These are phyloP conservation scores for Spilosoma lubricipeda DNA, from an alignment of 2,888 invertebrate genomes.

Conservation along the genomic window DNA sequence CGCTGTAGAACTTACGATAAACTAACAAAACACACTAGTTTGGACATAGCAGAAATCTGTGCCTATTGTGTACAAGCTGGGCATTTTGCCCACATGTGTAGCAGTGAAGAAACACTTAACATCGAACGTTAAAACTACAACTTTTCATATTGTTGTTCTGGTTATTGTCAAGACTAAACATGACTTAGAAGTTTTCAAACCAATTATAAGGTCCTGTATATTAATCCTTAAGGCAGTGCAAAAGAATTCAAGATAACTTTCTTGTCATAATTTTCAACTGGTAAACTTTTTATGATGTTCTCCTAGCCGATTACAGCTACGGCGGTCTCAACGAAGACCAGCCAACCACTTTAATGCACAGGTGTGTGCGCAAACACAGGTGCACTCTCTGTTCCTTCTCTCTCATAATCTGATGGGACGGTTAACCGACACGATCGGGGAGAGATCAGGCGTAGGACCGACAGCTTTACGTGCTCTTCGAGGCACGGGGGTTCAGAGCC, in stretches of 20 bases:
- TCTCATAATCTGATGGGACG: too few species aligned
- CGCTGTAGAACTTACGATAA: constrained; percentile 41
- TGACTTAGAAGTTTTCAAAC: not conserved
- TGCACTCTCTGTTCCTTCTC: too few species aligned
- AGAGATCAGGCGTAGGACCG: too few species aligned
- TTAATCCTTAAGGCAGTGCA: not conserved
- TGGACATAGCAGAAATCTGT: constrained; percentile 54
- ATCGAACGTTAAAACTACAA: constrained; percentile 60
- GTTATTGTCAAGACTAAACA: constrained; percentile 25
- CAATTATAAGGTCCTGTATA: not conserved
- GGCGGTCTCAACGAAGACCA: too few species aligned
- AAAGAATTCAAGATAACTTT: not conserved
- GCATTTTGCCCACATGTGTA: constrained; percentile 63
- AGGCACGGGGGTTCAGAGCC: too few species aligned
- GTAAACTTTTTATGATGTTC: too few species aligned
- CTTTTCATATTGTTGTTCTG: constrained; percentile 56
- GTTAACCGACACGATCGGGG: too few species aligned
- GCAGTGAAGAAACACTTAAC: constrained; percentile 67
- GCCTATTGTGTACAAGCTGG: constrained; percentile 60
- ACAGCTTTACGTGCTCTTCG: too few species aligned
- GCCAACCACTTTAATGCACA: too few species aligned
- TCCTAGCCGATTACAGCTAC: too few species aligned
- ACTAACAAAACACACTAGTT: constrained; percentile 35
- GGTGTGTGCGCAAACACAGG: too few species aligned
- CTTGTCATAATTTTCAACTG: not conserved